These are phyloP conservation scores for Falco peregrinus DNA, from an alignment of 2,797 vertebrate genomes.

Conservation along the genomic window DNA sequence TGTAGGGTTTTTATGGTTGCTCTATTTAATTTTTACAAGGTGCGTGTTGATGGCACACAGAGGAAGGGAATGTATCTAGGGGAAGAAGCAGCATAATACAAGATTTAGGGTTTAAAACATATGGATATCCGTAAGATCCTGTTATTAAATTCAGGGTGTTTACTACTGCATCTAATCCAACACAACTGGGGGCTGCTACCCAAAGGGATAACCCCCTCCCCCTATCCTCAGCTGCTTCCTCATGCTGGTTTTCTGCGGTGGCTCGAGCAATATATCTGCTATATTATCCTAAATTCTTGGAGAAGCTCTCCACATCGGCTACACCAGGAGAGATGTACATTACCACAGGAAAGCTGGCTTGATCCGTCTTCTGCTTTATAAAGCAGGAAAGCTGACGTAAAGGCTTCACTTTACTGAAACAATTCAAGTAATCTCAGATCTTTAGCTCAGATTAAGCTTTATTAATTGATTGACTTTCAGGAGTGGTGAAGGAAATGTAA, in stretches of 20 bases:
- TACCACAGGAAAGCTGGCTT: background rate
- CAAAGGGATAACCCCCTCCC: background rate
- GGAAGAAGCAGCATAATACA: background rate
- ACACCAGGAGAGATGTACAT: too few relatives aligned
- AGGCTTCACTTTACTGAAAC: background rate
- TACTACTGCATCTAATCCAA: background rate
- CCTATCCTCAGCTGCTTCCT: background rate
- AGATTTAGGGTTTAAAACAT: background rate
- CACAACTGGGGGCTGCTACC: background rate
- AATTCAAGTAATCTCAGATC: background rate
- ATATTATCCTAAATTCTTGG: background rate
- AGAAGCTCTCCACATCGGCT: background rate
- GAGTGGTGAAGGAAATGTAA: background rate
- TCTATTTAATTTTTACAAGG: background rate
- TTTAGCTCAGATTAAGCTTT: background rate
- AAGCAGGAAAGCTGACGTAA: background rate
- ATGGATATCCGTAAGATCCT: background rate
- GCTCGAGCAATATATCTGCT: rapidly evolving
- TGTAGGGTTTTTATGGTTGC: background rate
- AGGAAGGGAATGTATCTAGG: background rate
- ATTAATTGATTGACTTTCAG: background rate
- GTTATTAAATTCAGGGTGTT: background rate
- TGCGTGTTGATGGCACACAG: background rate
- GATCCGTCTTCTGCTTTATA: background rate
- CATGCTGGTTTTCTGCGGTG: background rate